Evolutionary conservation across 1,140 invertebrate genomes (phyloP).

Genomic region (Musca vetustissima): DNA sequence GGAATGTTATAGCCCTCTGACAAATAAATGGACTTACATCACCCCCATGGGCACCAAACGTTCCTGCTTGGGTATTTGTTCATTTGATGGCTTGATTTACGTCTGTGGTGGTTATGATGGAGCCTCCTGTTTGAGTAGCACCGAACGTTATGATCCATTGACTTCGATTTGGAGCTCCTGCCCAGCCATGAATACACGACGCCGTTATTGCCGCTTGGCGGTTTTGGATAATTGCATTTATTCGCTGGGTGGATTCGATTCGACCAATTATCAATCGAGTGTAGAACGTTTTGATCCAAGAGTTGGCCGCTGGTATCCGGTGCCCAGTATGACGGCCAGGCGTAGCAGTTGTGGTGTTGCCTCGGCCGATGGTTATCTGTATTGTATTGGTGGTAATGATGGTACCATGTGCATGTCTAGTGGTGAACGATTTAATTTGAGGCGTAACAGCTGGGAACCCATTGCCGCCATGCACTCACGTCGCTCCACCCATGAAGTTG

Average conservation of each 20-base stretch:
- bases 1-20: slow-evolving; percentile 67
- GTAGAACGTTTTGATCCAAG: slow-evolving; percentile 70
- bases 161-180: slow-evolving; percentile 69
- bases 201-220: slow-evolving; percentile 67
- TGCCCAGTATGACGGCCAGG: slow-evolving; percentile 65
- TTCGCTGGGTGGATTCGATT: slow-evolving; percentile 70
- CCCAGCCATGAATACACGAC: slow-evolving; percentile 66
- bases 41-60: slow-evolving; percentile 76
- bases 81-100: slow-evolving; percentile 69
- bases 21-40: slow-evolving; percentile 65
- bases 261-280: slow-evolving; percentile 68
- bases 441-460: slow-evolving; percentile 67
- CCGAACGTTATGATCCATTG: slow-evolving; percentile 69
- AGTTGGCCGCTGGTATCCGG: slow-evolving; percentile 62
- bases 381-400: slow-evolving; percentile 71
- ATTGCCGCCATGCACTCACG: slow-evolving; percentile 68
- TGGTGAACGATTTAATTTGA: slow-evolving; percentile 66
- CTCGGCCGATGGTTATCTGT: slow-evolving; percentile 63
- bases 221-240: slow-evolving; percentile 68
- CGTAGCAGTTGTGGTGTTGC: slow-evolving; percentile 68
- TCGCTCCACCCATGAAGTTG: slow-evolving; percentile 71
- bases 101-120: slow-evolving; percentile 75
- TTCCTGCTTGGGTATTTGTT: slow-evolving; percentile 59
- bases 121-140: slow-evolving; percentile 68
- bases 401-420: slow-evolving; percentile 70